Conservation (phyloP, 2,113 vertebrate genomes). For the Sphyrna mokarran region DNA sequence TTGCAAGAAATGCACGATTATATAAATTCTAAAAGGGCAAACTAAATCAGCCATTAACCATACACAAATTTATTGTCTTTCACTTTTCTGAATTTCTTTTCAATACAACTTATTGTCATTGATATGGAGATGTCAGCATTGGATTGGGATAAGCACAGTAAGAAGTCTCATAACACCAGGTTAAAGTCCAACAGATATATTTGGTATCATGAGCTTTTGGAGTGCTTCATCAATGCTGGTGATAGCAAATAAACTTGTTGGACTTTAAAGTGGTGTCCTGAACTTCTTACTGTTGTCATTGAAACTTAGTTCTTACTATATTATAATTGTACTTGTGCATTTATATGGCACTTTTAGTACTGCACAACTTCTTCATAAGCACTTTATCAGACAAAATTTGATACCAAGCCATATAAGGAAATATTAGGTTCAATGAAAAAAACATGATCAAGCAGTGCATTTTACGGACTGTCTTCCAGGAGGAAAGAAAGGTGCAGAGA, state of each 20-base stretch:
- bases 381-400: neutral
- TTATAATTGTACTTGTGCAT: neutral
- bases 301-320: neutral
- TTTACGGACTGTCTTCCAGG: neutral
- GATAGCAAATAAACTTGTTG: too few relatives aligned
- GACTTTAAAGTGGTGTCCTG: too few relatives aligned
- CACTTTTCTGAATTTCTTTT: neutral
- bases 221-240: too few relatives aligned
- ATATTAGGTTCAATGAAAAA: neutral
- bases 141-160: too few relatives aligned
- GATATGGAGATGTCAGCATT: too few relatives aligned
- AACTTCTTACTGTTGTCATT: too few relatives aligned
- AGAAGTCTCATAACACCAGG: too few relatives aligned
- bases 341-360: neutral
- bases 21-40: neutral
- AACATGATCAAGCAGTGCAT: neutral
- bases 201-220: too few relatives aligned
- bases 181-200: too few relatives aligned
- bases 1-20: neutral
- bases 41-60: neutral
- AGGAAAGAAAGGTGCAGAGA: neutral
- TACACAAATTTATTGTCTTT: neutral
- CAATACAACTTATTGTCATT: neutral
- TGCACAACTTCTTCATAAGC: neutral
- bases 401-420: neutral